Percentiles rank a stretch among this genome's conserved stretches.
Conservation (phyloP, 35 echinoderm and acorn worm genomes). For the Amphiura filiformis region DNA sequence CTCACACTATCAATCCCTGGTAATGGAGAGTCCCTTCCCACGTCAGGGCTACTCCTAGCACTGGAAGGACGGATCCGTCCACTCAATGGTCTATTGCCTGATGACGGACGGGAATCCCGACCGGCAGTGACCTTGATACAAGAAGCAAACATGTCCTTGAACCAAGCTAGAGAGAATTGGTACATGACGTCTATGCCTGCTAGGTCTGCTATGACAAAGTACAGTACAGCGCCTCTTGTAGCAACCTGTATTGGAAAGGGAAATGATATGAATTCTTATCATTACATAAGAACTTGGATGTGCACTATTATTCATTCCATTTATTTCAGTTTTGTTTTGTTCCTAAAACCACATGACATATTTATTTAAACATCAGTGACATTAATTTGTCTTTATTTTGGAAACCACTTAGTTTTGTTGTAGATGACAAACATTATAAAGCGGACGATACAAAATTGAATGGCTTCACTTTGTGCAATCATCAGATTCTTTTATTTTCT, state of each 20-base stretch:
- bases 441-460: too few species aligned
- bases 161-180: conserved; percentile 94
- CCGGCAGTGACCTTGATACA: conserved; percentile 61
- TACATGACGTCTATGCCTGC: conserved; percentile 97
- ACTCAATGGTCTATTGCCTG: conserved; percentile 56
- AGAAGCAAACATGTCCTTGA: conserved; percentile 81
- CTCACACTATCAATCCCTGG: neutral
- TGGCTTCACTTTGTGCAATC: too few species aligned
- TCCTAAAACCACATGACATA: too few species aligned
- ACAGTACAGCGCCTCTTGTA: conserved; percentile 88
- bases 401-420: too few species aligned
- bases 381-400: too few species aligned
- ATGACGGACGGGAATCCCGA: conserved; percentile 20
- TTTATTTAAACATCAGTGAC: too few species aligned
- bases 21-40: conserved; percentile 60
- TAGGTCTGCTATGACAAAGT: conserved; percentile 94
- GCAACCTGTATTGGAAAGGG: conserved; percentile 69
- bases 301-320: too few species aligned
- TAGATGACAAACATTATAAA: too few species aligned
- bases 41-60: conserved; percentile 83
- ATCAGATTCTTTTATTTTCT: too few species aligned
- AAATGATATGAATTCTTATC: too few species aligned
- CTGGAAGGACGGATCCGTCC: conserved; percentile 81
- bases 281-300: neutral
- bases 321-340: too few species aligned